These are phyloP conservation scores for Tetragonisca angustula DNA, from an alignment of 2,888 invertebrate genomes.

Conservation along the genomic window DNA sequence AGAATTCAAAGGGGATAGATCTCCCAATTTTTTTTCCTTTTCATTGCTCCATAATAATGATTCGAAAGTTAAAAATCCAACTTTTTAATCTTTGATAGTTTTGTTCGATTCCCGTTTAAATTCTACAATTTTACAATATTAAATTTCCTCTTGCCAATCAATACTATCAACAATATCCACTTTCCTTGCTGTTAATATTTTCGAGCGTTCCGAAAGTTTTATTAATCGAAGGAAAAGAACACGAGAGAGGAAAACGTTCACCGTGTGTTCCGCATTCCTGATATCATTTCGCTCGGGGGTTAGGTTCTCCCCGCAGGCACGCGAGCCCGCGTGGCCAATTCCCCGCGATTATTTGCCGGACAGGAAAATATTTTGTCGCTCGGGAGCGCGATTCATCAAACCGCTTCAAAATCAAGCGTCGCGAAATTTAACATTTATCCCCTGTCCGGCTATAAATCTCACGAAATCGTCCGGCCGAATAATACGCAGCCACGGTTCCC, in stretches of 20 bases:
- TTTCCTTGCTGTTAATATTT: too few relatives aligned
- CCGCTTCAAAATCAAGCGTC: conserved; percentile 66
- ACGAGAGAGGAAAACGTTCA: not conserved
- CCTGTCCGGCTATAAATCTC: conserved; percentile 62
- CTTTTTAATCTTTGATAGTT: too few relatives aligned
- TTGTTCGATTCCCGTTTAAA: too few relatives aligned
- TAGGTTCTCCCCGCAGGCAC: not conserved
- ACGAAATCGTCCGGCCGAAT: conserved; percentile 47
- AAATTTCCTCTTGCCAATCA: too few relatives aligned
- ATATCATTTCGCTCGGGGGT: conserved; percentile 2
- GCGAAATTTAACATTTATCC: conserved; percentile 69
- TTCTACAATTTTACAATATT: too few relatives aligned
- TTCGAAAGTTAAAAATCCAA: too few relatives aligned
- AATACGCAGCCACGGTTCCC: conserved; percentile 40
- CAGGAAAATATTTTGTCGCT: conserved; percentile 42
- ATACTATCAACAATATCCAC: too few relatives aligned
- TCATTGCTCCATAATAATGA: too few relatives aligned
- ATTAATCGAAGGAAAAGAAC: not conserved
- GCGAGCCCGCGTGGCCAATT: conserved; percentile 30
- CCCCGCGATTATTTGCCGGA: conserved; percentile 51
- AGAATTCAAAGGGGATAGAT: too few relatives aligned
- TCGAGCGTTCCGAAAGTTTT: too few relatives aligned
- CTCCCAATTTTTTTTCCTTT: too few relatives aligned
- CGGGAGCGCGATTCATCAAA: conserved; percentile 53
- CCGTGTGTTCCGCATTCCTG: not conserved